These are phyloP conservation scores for Lepus americanus DNA, from an alignment of 2,113 vertebrate species.

Conservation along the genomic window DNA sequence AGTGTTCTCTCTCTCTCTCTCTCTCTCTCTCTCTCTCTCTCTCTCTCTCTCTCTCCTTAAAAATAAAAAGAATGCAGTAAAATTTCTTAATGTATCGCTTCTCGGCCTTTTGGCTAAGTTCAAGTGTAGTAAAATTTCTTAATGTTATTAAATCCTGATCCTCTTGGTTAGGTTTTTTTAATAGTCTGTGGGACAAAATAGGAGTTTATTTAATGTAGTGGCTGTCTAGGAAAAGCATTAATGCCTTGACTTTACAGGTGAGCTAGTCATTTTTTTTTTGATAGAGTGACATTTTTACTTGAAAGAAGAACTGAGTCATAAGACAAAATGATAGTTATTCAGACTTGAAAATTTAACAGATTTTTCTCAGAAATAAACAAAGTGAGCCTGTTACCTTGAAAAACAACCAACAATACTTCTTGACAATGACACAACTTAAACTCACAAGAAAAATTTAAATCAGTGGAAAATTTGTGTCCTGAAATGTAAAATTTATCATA, in stretches of 20 bases:
- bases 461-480: conserved; percentile 33
- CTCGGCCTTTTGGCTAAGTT: too few species aligned
- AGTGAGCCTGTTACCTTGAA: conserved; percentile 20
- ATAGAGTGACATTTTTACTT: conserved; percentile 38
- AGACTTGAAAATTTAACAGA: conserved; percentile 51
- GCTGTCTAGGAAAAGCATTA: background rate
- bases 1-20: too few species aligned
- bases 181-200: background rate
- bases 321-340: conserved; percentile 47
- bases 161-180: background rate
- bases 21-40: too few species aligned
- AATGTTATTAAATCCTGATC: conserved; percentile 17
- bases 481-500: background rate
- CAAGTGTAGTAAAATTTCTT: background rate
- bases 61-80: background rate
- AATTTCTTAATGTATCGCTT: background rate
- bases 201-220: background rate
- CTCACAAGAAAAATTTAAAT: conserved; percentile 33
- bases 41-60: too few species aligned
- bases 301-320: conserved; percentile 49
- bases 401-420: conserved; percentile 54
- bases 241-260: background rate
- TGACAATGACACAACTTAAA: conserved; percentile 45
- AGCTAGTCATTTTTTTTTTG: conserved; percentile 47
- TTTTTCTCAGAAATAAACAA: conserved; percentile 72